Base-by-base conservation (phyloP, 2,888 invertebrate genomes). In the Xestia c-nigrum region DNA sequence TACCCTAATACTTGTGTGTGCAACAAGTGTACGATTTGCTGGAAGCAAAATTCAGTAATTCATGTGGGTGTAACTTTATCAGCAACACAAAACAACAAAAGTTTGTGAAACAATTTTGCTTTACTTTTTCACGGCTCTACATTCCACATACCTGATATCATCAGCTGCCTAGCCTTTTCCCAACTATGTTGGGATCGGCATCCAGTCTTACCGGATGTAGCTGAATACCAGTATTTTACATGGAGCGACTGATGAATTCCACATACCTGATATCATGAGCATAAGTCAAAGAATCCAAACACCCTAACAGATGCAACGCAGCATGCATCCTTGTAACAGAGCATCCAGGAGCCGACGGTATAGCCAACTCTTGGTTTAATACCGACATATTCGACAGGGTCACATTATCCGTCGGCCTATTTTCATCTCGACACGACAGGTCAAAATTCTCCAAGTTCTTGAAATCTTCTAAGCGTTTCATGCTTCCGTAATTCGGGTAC, bases 301-400 rank as follows among this genome's bases (percentile, higher is more conserved):
- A 99, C 7, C 98, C 99, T 71, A 99, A 94, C 72, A 99, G 97
- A 96, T 99, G 98, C 77, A 99, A 97, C 0, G 99, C 99, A n/a
- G 99, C 98, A 93, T 99, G 99, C 82, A 98, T 98, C 73, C 99
- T 97, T 0, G 98, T 98, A 5, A 98, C 97, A 43, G 97, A 97
- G 83, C 98, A 98, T 79, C 97, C 97, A 6, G 97, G 94, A 57
- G 97, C 97, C 2, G 97, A 97, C 0, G 99, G 99, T 72, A 99
- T 97, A 0, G 99, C 98, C 74, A 99, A 93, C 92, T 99, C 98
- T 12, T 98, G 98, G 80, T 98, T 98, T 78, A 99, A 94, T 86
- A 99, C 97, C 7, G 98, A 98, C 77, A 97, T 97, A 83, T 93
- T 95, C 19, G 94, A 92, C 80, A 95, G 89, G 80, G 91, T 96